Conservation (phyloP, 1,140 invertebrate genomes). For the Onthophagus taurus region DNA sequence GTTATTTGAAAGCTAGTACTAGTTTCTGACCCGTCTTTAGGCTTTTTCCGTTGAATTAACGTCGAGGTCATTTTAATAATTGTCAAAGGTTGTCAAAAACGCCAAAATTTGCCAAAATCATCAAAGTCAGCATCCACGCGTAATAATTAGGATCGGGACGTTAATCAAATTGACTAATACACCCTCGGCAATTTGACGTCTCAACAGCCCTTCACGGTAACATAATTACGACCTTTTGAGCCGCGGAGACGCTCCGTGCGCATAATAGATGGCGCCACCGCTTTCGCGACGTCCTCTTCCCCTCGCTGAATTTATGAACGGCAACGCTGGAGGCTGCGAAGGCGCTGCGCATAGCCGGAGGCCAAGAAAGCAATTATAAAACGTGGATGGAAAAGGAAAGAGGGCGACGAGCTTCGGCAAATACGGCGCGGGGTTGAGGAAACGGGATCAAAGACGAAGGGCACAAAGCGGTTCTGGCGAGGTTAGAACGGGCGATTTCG, state of each 20-base stretch:
- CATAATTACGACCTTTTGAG: conserved; percentile 9
- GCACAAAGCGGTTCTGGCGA: too few relatives aligned
- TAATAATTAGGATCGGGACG: conserved; percentile 4
- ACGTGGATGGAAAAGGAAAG: too few relatives aligned
- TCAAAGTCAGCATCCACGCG: conserved; percentile 2
- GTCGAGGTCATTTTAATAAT: background rate
- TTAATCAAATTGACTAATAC: conserved; percentile 11
- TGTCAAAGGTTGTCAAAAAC: background rate
- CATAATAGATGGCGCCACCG: too few relatives aligned
- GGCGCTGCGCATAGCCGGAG: conserved; percentile 19
- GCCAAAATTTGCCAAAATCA: background rate
- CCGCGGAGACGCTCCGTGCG: too few relatives aligned
- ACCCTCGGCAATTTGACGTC: conserved; percentile 9
- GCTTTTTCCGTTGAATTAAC: conserved; percentile 4
- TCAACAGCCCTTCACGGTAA: conserved; percentile 7
- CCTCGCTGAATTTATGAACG: too few relatives aligned
- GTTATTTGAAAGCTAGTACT: background rate
- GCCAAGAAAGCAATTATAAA: conserved; percentile 29
- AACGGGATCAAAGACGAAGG: too few relatives aligned
- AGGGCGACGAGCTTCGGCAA: too few relatives aligned
- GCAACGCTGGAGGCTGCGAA: too few relatives aligned
- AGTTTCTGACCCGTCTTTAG: background rate
- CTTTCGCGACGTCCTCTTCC: too few relatives aligned
- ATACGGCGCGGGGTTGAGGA: too few relatives aligned
- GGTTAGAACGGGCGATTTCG: too few relatives aligned